Base-by-base conservation (phyloP, 2,888 invertebrate genomes). In the Ophion obscuratus region DNA sequence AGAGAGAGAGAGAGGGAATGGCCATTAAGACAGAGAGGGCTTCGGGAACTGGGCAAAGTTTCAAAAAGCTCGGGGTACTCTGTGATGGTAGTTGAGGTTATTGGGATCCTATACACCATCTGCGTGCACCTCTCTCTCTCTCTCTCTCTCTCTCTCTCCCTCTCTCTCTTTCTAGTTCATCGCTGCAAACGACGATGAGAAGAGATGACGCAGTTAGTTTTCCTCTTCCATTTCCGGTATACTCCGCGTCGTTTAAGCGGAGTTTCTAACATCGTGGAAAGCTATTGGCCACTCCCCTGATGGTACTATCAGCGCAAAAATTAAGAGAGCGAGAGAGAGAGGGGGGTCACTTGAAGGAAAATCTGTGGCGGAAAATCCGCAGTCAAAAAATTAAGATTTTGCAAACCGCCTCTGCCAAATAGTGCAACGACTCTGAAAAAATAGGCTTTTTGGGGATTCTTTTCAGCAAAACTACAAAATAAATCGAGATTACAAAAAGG, bases 201-300 rank as follows among this genome's bases (percentile, higher is more conserved):
- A 31, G 44, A 27, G 17, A 61, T 61, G 71, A 71, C 11, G 53
- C 67, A 47, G 77, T 53, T 73, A 74, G 76, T 74, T 83, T 81
- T 74, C 67, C 67, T 53, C 53, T 53, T 53, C 17, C 53, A 53
- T 53, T 61, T 61, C 61, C n/a, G 24, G 24, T 20, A 9, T 47
- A 14, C 40, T 76, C 61, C 47, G 47, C 59, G 53, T 59, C 59
- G 74, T 77, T 70, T 64, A 75, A 79, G 75, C 82, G 81, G 64
- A 79, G 82, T 85, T 85, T 79, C 70, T 67, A 71, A 61, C n/a
- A 20, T 40, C 59, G 24, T 74, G 68, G 57, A 71, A 81, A 64
- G 61, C 59, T 62, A 59, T 75, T 77, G 61, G 44, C 17, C 10
- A 44, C 66, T 36, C 64, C 36, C 62, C 53, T 47, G 40, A 57